Conservation (phyloP, 2,113 vertebrate genomes). For the Poecilia latipinna region DNA sequence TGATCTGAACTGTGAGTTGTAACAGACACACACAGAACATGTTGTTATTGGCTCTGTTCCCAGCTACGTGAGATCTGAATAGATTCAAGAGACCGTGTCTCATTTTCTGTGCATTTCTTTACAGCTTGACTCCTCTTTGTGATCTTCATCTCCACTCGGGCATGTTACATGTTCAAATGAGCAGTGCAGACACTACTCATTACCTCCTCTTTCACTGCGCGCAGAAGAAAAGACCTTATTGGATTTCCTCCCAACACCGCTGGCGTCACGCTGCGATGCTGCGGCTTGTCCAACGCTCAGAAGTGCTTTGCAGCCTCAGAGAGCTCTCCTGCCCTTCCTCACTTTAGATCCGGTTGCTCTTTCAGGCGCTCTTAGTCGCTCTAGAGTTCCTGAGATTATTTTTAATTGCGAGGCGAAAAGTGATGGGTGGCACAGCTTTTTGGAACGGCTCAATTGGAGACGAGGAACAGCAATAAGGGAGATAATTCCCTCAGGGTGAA, state of each 20-base stretch:
- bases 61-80: slow-evolving; percentile 14
- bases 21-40: slow-evolving; percentile 40
- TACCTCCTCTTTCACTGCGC: not conserved
- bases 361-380: slow-evolving; percentile 24
- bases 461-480: slow-evolving; percentile 25
- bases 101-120: not conserved
- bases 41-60: slow-evolving; percentile 40
- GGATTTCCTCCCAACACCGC: slow-evolving; percentile 43
- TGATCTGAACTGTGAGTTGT: slow-evolving; percentile 56
- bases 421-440: slow-evolving; percentile 28
- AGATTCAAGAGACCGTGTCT: not conserved
- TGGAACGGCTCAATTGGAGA: slow-evolving; percentile 38
- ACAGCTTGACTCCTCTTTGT: not conserved
- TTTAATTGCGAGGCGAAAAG: slow-evolving; percentile 54
- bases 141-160: slow-evolving; percentile 15
- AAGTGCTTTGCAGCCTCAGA: slow-evolving; percentile 25
- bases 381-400: slow-evolving; percentile 30
- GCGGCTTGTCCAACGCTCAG: slow-evolving; percentile 21
- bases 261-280: slow-evolving; percentile 26
- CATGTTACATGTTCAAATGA: slow-evolving; percentile 36
- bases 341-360: slow-evolving; percentile 2
- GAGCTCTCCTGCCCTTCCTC: slow-evolving; percentile 12
- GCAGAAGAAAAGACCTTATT: slow-evolving; percentile 36
- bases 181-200: slow-evolving; percentile 12
- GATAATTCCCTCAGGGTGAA: slow-evolving; percentile 28